Evolutionary conservation across 2,113 vertebrate species (phyloP).

Genomic region (Pristiophorus japonicus): DNA sequence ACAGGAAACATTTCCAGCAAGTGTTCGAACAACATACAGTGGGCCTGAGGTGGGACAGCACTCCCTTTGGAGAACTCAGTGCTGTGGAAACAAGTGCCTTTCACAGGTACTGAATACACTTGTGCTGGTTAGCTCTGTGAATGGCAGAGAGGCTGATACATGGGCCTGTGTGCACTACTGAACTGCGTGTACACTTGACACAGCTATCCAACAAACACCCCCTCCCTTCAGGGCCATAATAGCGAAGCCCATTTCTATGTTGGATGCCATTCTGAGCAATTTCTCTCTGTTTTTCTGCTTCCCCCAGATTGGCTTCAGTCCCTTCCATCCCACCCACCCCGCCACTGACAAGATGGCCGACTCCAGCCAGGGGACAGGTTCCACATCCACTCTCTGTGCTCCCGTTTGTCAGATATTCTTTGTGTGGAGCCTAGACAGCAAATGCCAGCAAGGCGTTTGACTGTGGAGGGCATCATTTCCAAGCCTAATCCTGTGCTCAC

Average conservation of each 20-base stretch:
- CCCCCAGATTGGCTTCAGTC: background rate
- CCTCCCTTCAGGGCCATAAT: background rate
- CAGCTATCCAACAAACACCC: background rate
- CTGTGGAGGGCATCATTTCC: background rate
- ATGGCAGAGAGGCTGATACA: background rate
- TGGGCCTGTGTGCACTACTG: background rate
- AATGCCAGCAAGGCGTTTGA: background rate
- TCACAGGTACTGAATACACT: background rate
- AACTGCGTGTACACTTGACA: background rate
- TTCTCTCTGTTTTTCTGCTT: background rate
- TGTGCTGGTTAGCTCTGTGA: background rate
- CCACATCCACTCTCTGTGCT: background rate
- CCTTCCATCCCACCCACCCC: background rate
- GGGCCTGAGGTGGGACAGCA: background rate
- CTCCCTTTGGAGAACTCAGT: no score
- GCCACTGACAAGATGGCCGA: background rate
- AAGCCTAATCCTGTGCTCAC: background rate
- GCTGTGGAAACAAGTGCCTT: background rate
- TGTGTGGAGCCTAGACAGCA: background rate
- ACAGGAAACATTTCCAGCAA: background rate
- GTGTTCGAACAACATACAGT: background rate
- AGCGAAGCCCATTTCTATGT: background rate
- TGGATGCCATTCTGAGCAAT: background rate
- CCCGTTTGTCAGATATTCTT: background rate
- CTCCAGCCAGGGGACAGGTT: background rate